phyloP scores from a whole-genome alignment of 1,140 invertebrate species.

The Antheraea pernyi region DNA sequence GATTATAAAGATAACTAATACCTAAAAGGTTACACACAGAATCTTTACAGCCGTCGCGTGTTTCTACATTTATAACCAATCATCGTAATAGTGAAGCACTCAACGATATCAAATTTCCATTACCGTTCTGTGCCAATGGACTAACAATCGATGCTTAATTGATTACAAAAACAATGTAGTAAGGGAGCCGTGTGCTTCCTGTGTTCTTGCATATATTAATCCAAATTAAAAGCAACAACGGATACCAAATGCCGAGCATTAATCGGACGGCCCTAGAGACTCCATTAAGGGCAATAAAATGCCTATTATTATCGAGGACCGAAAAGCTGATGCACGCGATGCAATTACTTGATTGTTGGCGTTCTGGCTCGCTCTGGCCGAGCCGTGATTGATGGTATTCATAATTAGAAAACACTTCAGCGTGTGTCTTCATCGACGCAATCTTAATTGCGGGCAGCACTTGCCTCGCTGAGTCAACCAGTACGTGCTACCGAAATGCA shows the following conservation, averaged over 20 bases:
- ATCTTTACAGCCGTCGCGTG: conserved; percentile 46
- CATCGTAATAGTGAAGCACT: conserved; percentile 56
- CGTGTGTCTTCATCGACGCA: conserved; percentile 70
- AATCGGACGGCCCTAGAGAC: conserved; percentile 71
- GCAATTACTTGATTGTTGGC: conserved; percentile 78
- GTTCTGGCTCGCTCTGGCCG: conserved; percentile 59
- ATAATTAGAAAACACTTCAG: conserved; percentile 78
- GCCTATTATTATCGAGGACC: conserved; percentile 78
- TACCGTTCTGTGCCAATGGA: conserved; percentile 42
- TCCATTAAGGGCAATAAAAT: conserved; percentile 77
- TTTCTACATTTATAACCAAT: conserved; percentile 51
- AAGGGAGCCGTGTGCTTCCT: conserved; percentile 44
- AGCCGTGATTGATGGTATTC: conserved; percentile 72
- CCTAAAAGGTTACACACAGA: conserved; percentile 22
- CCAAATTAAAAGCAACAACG: conserved; percentile 67
- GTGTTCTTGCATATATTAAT: conserved; percentile 64
- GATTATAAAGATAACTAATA: conserved; percentile 60
- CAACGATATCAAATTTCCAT: conserved; percentile 58
- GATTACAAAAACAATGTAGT: conserved; percentile 60
- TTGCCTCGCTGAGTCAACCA: conserved; percentile 68
- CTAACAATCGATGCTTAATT: conserved; percentile 57
- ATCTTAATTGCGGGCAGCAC: conserved; percentile 75
- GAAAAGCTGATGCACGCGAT: conserved; percentile 78
- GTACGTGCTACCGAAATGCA: conserved; percentile 40
- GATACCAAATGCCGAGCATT: conserved; percentile 63